Evolutionary conservation across 2,888 invertebrate genomes (phyloP), one percentile per base, ranked within the genome.

Genomic region (Lepidochitona cinerea): DNA sequence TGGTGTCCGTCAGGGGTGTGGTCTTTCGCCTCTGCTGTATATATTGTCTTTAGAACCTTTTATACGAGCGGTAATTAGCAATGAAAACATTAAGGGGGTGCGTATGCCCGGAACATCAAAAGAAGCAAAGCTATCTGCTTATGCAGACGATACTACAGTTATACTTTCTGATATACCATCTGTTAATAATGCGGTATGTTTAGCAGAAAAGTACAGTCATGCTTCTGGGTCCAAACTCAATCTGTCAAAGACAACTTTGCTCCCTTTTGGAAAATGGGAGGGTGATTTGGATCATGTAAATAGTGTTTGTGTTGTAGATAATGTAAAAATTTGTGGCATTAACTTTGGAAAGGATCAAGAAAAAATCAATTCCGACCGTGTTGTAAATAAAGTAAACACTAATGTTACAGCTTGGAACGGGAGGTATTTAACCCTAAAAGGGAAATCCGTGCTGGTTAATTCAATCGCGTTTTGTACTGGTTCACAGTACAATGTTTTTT

Each of bases 231-330:
- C 79, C 4, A 79, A 76, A 74, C 37, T 75, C 0, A 77, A 78
- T 70, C 69, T 75, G 53, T 53, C 37, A 29, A 80, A 80, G 70
- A 70, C 74, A 18, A 74, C 69, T 33, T 76, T 75, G 6, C 33
- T 78, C 32, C 78, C 54, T 68, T 32, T 75, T 53, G 78, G 80
- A 3, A 78, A 76, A 70, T 80, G 75, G 80, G 74, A 78, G n/a
- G 37, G n/a, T 18, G 12, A 2, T 18, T 3, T n/a, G n/a, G n/a
- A n/a, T n/a, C n/a, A n/a, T n/a, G n/a, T n/a, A n/a, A n/a, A n/a
- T n/a, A n/a, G n/a, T n/a, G n/a, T n/a, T n/a, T n/a, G n/a, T n/a
- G n/a, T 33, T 9, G 35, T 18, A 36, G 37, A 2, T 36, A 66
- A 35, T n/a, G 14, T 26, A 2, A 66, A 66, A 26, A 66, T 66